Percentiles rank a stretch among this genome's conserved stretches.
Conservation (phyloP, 1,140 invertebrate genomes). For the Dreissena rostriformis region DNA sequence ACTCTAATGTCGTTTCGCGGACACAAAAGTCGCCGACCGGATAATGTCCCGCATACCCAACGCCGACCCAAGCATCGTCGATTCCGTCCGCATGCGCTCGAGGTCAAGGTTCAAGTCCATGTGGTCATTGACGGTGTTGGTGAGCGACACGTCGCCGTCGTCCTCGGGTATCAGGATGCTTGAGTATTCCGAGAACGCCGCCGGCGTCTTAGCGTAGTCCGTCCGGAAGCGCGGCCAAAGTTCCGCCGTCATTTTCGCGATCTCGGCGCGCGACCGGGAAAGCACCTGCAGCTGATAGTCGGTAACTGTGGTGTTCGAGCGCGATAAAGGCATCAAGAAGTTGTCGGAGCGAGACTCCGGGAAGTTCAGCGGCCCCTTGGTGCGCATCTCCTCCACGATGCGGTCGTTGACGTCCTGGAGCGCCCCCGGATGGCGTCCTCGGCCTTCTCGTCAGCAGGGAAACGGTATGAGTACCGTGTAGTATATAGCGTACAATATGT, state of each 20-base stretch:
- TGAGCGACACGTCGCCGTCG: slow-evolving; percentile 46
- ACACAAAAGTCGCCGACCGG: slow-evolving; percentile 44
- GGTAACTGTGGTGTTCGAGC: neutral
- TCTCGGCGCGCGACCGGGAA: slow-evolving; percentile 44
- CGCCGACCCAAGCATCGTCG: slow-evolving; percentile 42
- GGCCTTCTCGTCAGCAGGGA: too few relatives aligned
- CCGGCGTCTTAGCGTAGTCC: slow-evolving; percentile 53
- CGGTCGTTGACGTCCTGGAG: slow-evolving; percentile 64
- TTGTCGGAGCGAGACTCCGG: slow-evolving; percentile 46
- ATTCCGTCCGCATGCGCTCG: slow-evolving; percentile 42
- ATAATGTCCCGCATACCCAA: slow-evolving; percentile 42
- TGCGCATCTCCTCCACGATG: slow-evolving; percentile 55
- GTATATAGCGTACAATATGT: too few relatives aligned
- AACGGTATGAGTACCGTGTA: too few relatives aligned
- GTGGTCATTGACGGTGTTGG: slow-evolving; percentile 29
- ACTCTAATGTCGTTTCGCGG: slow-evolving; percentile 1
- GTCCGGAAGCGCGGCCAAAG: slow-evolving; percentile 35
- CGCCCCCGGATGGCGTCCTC: slow-evolving; percentile 65
- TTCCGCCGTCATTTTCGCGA: slow-evolving; percentile 33
- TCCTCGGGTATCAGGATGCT: slow-evolving; percentile 53
- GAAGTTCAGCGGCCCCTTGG: slow-evolving; percentile 41
- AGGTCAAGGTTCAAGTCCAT: slow-evolving; percentile 34
- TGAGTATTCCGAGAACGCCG: slow-evolving; percentile 43
- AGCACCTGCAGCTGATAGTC: slow-evolving; percentile 34
- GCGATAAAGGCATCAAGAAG: slow-evolving; percentile 24